Conservation (phyloP, 2,113 vertebrate species). For the Phyllopteryx taeniolatus region DNA sequence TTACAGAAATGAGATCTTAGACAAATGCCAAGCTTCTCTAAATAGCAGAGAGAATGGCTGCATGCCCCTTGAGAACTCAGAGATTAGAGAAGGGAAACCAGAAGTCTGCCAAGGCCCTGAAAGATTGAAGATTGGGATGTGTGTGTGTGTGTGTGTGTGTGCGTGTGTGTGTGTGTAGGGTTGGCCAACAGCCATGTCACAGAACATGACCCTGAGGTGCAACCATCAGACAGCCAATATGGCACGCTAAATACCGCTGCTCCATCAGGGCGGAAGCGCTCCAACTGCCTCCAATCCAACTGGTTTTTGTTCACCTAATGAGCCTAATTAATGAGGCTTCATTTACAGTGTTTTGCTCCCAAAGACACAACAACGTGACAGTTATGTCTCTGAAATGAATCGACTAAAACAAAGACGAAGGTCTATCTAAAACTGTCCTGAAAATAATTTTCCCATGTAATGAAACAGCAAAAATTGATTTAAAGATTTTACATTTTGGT, state of each 20-base stretch:
- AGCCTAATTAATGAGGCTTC: slow-evolving; percentile 65
- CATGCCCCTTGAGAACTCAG: slow-evolving; percentile 63
- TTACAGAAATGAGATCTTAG: slow-evolving; percentile 76
- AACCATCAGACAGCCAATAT: slow-evolving; percentile 73
- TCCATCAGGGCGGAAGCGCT: slow-evolving; percentile 59
- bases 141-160: slow-evolving; percentile 9
- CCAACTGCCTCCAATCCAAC: slow-evolving; percentile 67
- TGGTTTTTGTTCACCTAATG: slow-evolving; percentile 70
- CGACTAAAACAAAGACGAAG: not conserved
- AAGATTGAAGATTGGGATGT: slow-evolving; percentile 31
- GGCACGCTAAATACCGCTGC: slow-evolving; percentile 68
- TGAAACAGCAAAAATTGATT: too few relatives aligned
- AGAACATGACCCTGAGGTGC: slow-evolving; percentile 74
- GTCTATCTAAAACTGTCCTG: too few relatives aligned
- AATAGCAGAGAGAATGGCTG: slow-evolving; percentile 55
- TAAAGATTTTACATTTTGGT: too few relatives aligned
- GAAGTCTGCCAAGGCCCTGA: slow-evolving; percentile 69
- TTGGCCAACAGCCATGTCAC: slow-evolving; percentile 70
- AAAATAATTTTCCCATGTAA: too few relatives aligned
- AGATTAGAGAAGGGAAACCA: slow-evolving; percentile 70
- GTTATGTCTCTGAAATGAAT: not conserved
- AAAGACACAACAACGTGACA: slow-evolving; percentile 29
- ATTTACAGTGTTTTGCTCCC: slow-evolving; percentile 36
- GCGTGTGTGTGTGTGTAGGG: slow-evolving; percentile 14
- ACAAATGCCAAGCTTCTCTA: slow-evolving; percentile 74